phyloP scores from a whole-genome alignment of 2,888 invertebrate genomes.

The Tribolium freemani region DNA sequence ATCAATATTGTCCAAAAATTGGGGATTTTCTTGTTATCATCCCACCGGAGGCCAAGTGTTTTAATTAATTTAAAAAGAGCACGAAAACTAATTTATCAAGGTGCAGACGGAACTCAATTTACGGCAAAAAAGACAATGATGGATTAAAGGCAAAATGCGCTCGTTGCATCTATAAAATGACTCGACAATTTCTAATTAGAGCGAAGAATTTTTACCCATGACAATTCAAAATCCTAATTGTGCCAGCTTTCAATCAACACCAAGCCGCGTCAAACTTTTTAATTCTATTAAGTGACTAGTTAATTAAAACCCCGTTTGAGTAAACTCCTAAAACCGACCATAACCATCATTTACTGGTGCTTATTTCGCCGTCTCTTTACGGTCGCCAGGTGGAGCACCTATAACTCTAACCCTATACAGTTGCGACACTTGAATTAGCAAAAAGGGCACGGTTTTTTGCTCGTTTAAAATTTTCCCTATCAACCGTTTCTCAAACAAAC shows the following conservation, averaged over 20 bases:
- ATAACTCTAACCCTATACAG: conserved; percentile 16
- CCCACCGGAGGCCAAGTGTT: conserved; percentile 40
- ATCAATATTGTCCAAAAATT: conserved; percentile 37
- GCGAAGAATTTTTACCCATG: background rate
- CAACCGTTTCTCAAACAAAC: conserved; percentile 1
- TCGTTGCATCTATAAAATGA: conserved; percentile 13
- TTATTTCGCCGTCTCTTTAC: background rate
- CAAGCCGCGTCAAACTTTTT: conserved; percentile 21
- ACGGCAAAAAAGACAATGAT: conserved; percentile 46
- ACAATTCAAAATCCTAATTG: background rate
- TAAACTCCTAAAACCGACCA: conserved; percentile 28
- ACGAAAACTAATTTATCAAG: conserved; percentile 47
- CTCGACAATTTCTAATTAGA: conserved; percentile 19
- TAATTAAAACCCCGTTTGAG: conserved; percentile 23
- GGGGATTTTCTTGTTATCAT: conserved; percentile 19
- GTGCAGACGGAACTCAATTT: conserved; percentile 46
- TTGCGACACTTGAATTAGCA: conserved; percentile 24
- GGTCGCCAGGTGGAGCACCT: conserved; percentile 29
- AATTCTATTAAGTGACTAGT: conserved; percentile 33
- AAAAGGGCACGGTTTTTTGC: conserved; percentile 21
- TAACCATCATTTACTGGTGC: conserved; percentile 5
- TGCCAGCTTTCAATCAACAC: conserved; percentile 10
- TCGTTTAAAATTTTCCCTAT: conserved; percentile 6
- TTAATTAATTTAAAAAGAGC: conserved; percentile 48
- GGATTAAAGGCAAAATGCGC: conserved; percentile 46